A percentile compares a stretch with the other conserved stretches of the same genome.
Conservation (phyloP, 2,888 invertebrate species). For the Teleogryllus oceanicus region DNA sequence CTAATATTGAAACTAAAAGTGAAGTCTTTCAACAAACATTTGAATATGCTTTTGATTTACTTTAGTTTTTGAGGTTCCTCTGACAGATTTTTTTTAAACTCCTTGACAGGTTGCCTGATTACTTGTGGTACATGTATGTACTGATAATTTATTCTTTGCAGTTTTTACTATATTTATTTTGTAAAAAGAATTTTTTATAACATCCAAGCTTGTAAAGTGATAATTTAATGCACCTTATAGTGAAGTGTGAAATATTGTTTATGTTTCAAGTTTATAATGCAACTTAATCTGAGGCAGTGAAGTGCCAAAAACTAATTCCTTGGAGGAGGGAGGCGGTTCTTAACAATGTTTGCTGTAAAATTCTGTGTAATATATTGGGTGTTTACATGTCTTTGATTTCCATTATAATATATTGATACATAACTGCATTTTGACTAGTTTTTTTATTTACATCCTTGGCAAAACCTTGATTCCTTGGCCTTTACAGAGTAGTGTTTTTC, state of each 20-base stretch:
- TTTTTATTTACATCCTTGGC: too few relatives aligned
- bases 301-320: slow-evolving; percentile 18
- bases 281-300: not conserved
- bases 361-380: slow-evolving; percentile 9
- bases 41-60: not conserved
- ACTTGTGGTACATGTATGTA: slow-evolving; percentile 9
- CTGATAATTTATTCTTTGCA: slow-evolving; percentile 2
- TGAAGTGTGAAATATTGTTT: not conserved
- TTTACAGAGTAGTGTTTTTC: too few relatives aligned
- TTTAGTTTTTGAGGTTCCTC: slow-evolving; percentile 10
- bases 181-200: slow-evolving; percentile 3
- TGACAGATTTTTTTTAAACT: not conserved
- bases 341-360: slow-evolving; percentile 11
- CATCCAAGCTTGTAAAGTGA: not conserved
- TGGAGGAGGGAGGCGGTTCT: slow-evolving; percentile 1
- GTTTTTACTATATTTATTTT: slow-evolving; percentile 18
- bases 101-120: not conserved
- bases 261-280: not conserved
- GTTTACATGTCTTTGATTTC: slow-evolving; percentile 18
- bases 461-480: too few relatives aligned
- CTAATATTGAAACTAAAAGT: not conserved
- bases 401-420: slow-evolving; percentile 18
- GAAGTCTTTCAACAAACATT: not conserved
- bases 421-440: not conserved
- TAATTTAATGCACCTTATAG: not conserved